phyloP scores from a whole-genome alignment of 1,140 invertebrate genomes.

The Drosophila pectinifera region DNA sequence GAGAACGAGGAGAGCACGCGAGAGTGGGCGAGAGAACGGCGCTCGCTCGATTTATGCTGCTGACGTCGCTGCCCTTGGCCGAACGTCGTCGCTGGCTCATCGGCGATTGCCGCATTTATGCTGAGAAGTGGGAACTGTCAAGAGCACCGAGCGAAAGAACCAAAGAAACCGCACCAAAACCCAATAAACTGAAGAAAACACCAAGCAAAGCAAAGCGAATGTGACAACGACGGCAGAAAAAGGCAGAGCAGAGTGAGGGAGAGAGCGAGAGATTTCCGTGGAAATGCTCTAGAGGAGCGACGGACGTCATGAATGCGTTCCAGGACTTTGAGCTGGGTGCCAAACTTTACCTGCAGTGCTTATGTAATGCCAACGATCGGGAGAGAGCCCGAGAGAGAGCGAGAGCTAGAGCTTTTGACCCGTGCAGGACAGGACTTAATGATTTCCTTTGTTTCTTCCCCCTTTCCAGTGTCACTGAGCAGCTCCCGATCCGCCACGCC shows the following conservation, averaged over 20 bases:
- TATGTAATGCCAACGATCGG: slow-evolving; percentile 67
- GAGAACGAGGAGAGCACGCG: slow-evolving; percentile 19
- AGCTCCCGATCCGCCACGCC: slow-evolving; percentile 96
- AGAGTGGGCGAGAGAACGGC: slow-evolving; percentile 29
- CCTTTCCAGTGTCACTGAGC: slow-evolving; percentile 92
- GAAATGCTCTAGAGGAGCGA: slow-evolving; percentile 41
- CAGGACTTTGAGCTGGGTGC: slow-evolving; percentile 80
- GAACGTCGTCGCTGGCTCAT: slow-evolving; percentile 52
- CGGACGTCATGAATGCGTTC: slow-evolving; percentile 77
- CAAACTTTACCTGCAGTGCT: slow-evolving; percentile 84
- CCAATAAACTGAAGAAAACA: slow-evolving; percentile 55
- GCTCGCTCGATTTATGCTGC: slow-evolving; percentile 68
- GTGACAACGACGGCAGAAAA: slow-evolving; percentile 78
- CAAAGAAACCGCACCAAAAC: slow-evolving; percentile 18
- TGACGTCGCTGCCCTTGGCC: slow-evolving; percentile 57
- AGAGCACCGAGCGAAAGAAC: slow-evolving; percentile 47
- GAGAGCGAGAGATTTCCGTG: slow-evolving; percentile 34
- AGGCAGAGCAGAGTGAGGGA: slow-evolving; percentile 75
- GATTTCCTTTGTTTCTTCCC: slow-evolving; percentile 3
- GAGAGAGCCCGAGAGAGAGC: background rate
- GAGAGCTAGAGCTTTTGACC: background rate
- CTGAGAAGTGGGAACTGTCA: slow-evolving; percentile 74
- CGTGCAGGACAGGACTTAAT: slow-evolving; percentile 14
- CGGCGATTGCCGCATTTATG: slow-evolving; percentile 66
- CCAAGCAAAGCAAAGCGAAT: slow-evolving; percentile 72